Base-by-base conservation (phyloP, 2,113 vertebrate species). In the Brachypodius melanocephalos region DNA sequence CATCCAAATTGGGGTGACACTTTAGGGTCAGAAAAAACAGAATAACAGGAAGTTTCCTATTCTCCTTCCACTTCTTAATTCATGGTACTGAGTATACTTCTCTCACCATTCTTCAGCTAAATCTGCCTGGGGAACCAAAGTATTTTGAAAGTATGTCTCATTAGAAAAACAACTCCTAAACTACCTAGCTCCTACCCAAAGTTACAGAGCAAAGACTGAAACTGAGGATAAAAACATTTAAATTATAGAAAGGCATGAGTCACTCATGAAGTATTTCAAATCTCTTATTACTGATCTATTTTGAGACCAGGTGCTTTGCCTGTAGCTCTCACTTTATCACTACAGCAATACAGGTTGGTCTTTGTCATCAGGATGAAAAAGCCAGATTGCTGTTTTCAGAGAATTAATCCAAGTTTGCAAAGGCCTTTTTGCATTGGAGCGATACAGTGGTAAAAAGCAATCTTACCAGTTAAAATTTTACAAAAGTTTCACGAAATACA, bases 1-100 rank as follows among this genome's bases (percentile, higher is more conserved):
- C 1, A 1, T 10, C 24, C 21, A 59, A 80, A 61, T 3, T 13
- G 28, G 6, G 2, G 3, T 2, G 15, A 25, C 0, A 6, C 2
- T 13, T 62, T 0, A 79, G 8, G 6, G 21, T 29, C 10, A 72
- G 74, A 55, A 82, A 59, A 68, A 57, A 0, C 20, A 78, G 18
- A 25, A 8, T 29, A 34, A 62, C 1, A 18, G 8, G 15, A 73
- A 40, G 24, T 51, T 63, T 24, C 15, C 12, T 45, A 4, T 40
- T 63, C 51, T 79, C 29, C 36, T 66, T 65, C 26, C 8, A 18
- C 16, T 77, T 57, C 38, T 54, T 58, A 45, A 61, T 57, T 67
- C 3, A 2, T 43, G 24, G 11, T 62, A 72, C 19, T 29, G 19
- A 38, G 4, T 31, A 38, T 8, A 36, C 6, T 46, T 32, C 32